phyloP scores from a whole-genome alignment of 2,888 invertebrate species.

The Euzophera pinguis region DNA sequence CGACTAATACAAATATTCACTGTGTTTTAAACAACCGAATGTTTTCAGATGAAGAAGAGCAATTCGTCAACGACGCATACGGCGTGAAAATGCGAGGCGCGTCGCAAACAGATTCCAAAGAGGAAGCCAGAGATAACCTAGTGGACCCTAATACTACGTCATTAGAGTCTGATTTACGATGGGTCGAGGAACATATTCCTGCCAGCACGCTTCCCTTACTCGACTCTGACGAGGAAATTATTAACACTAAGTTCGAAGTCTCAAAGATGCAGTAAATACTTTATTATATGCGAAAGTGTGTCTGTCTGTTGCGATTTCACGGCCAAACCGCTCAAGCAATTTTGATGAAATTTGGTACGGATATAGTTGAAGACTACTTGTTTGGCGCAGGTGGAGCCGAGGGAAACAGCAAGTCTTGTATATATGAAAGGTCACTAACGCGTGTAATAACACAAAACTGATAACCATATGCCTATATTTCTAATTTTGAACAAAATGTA shows the following conservation, averaged over 20 bases:
- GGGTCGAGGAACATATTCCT: constrained; percentile 97
- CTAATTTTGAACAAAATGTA: no score
- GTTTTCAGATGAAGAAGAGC: constrained; percentile 86
- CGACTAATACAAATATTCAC: neutral
- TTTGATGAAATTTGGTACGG: no score
- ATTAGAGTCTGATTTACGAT: constrained; percentile 79
- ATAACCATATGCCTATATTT: no score
- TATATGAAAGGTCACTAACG: no score
- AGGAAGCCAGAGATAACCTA: constrained; percentile 27
- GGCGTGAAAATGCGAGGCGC: constrained; percentile 87
- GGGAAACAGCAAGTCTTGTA: no score
- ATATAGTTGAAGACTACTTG: no score
- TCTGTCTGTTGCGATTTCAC: no score
- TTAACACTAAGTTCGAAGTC: constrained; percentile 91
- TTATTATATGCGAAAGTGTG: constrained; percentile 36
- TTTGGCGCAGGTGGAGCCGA: no score
- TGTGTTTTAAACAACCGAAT: neutral
- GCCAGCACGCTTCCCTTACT: constrained; percentile 84
- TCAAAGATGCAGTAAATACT: constrained; percentile 89
- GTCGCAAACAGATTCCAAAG: constrained; percentile 39
- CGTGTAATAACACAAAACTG: no score
- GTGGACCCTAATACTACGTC: no score
- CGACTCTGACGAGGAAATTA: constrained; percentile 89
- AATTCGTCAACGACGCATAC: constrained; percentile 92
- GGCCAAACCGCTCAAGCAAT: no score